Conservation (phyloP, 2,113 vertebrate species). For the Eonycteris spelaea region DNA sequence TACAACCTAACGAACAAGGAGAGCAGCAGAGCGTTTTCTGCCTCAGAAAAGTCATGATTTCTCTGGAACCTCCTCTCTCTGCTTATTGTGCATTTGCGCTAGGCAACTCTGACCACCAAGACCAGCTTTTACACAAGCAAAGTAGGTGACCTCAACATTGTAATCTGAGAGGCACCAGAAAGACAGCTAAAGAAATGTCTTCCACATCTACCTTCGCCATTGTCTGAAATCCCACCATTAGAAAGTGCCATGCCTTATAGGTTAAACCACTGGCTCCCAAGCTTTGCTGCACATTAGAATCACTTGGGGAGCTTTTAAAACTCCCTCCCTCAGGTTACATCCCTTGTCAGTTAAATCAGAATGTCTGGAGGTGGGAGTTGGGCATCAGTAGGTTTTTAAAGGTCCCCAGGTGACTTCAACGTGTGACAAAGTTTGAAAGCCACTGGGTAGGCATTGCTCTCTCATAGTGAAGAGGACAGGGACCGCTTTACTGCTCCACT, state of each 20-base stretch:
- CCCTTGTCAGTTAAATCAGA: background rate
- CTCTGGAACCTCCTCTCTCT: background rate
- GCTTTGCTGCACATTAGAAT: background rate
- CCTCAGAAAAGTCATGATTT: background rate
- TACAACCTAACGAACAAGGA: background rate
- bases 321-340: background rate
- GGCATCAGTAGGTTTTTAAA: background rate
- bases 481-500: background rate
- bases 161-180: background rate
- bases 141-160: background rate
- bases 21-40: background rate
- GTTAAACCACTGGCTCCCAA: background rate
- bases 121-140: background rate
- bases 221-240: background rate
- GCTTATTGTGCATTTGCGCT: background rate
- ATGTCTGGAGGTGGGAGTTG: background rate
- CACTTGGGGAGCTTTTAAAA: background rate
- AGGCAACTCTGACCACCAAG: background rate
- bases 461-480: background rate
- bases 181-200: background rate
- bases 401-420: background rate
- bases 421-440: background rate
- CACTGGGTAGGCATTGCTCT: background rate
- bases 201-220: background rate
- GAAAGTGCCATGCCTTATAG: background rate